A percentile compares a stretch with the other conserved stretches of the same genome.
Conservation (phyloP, 2,797 vertebrate genomes). For the Catharus ustulatus region DNA sequence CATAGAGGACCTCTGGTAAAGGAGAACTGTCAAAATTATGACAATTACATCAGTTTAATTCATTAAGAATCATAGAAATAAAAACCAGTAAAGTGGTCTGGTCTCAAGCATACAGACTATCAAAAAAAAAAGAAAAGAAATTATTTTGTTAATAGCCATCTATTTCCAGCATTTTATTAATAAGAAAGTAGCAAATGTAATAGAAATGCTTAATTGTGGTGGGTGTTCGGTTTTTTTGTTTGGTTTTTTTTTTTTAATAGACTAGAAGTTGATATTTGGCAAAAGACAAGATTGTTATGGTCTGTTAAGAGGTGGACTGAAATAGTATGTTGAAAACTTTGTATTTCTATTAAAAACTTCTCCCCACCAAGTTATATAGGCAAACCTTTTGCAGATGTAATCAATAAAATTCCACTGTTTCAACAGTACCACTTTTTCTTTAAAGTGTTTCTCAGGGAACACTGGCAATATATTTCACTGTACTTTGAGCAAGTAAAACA, state of each 20-base stretch:
- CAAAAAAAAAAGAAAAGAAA: neutral
- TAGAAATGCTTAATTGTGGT: neutral
- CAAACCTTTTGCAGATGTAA: neutral
- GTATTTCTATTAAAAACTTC: neutral
- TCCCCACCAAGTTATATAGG: neutral
- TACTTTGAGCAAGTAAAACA: neutral
- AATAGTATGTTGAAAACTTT: neutral
- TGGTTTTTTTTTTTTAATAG: neutral
- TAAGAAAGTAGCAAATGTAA: neutral
- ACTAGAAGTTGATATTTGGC: neutral
- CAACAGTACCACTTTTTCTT: neutral
- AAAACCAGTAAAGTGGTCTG: accelerated
- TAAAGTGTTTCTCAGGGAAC: neutral
- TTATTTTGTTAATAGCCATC: neutral
- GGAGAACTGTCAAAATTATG: neutral
- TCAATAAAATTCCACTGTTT: neutral
- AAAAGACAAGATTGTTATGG: neutral
- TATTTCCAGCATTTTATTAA: neutral
- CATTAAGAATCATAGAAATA: neutral
- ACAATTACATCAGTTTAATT: accelerated
- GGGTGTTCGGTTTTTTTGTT: neutral
- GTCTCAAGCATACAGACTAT: neutral
- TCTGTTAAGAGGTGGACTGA: neutral
- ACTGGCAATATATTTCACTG: neutral
- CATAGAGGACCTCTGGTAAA: neutral